These are phyloP conservation scores for Otolemur crassicaudatus DNA, from an alignment of 2,797 vertebrate genomes.

Conservation along the genomic window DNA sequence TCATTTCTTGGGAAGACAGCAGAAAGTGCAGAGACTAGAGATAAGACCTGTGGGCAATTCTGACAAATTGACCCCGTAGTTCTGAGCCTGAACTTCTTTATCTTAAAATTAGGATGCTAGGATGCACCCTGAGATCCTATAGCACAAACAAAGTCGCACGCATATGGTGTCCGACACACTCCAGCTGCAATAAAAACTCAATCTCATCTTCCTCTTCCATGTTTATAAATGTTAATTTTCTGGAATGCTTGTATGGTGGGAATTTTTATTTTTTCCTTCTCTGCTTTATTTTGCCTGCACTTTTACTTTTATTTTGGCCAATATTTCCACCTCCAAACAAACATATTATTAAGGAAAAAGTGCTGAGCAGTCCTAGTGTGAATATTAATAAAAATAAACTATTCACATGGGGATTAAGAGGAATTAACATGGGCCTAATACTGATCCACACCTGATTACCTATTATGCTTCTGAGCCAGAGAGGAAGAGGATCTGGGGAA, in stretches of 20 bases:
- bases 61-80: fast-evolving
- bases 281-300: neutral
- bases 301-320: neutral
- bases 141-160: fast-evolving
- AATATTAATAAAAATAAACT: conserved; percentile 59
- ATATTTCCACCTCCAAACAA: neutral
- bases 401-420: neutral
- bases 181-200: fast-evolving
- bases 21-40: fast-evolving
- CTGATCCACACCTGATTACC: conserved; percentile 16
- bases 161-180: fast-evolving
- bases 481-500: conserved; percentile 46
- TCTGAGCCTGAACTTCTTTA: neutral
- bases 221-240: neutral
- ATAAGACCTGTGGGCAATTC: fast-evolving
- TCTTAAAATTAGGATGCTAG: fast-evolving
- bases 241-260: neutral
- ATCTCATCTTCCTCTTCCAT: fast-evolving
- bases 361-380: neutral
- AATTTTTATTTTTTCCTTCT: neutral
- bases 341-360: neutral
- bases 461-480: neutral
- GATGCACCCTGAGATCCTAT: fast-evolving
- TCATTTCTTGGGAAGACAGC: neutral
- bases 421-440: neutral